Conservation (phyloP, 2,797 vertebrate genomes). For the Selene dorsalis region DNA sequence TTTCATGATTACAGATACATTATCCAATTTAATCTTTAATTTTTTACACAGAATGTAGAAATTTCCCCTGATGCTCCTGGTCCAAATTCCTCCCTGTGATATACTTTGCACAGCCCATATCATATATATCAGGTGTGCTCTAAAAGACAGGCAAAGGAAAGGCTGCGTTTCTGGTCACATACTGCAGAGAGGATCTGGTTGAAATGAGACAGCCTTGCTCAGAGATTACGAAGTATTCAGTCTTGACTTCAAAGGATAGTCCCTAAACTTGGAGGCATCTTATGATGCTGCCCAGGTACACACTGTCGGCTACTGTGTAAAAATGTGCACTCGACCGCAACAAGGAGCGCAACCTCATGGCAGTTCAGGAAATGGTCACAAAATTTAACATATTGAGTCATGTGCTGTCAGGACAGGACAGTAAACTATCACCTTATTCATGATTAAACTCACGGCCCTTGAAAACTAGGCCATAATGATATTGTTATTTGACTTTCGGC, state of each 20-base stretch:
- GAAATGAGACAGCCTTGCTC: slow-evolving; percentile 16
- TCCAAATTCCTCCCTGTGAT: neutral
- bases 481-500: too few relatives aligned
- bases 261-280: slow-evolving; percentile 3
- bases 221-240: slow-evolving; percentile 17
- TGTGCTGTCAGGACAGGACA: neutral
- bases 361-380: neutral
- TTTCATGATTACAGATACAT: neutral
- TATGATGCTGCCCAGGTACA: slow-evolving; percentile 16
- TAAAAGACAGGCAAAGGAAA: neutral
- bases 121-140: neutral
- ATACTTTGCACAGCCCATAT: neutral
- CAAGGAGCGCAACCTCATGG: neutral
- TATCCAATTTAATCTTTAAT: neutral
- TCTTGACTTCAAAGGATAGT: slow-evolving; percentile 34
- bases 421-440: neutral
- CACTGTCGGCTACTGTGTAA: neutral
- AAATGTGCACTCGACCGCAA: slow-evolving; percentile 16
- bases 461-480: too few relatives aligned
- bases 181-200: neutral
- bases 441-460: too few relatives aligned
- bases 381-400: neutral
- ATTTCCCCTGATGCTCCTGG: too few relatives aligned
- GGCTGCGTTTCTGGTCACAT: neutral
- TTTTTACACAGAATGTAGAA: neutral